These are phyloP conservation scores for Sciaenops ocellatus DNA, from an alignment of 2,797 vertebrate species.

Conservation along the genomic window DNA sequence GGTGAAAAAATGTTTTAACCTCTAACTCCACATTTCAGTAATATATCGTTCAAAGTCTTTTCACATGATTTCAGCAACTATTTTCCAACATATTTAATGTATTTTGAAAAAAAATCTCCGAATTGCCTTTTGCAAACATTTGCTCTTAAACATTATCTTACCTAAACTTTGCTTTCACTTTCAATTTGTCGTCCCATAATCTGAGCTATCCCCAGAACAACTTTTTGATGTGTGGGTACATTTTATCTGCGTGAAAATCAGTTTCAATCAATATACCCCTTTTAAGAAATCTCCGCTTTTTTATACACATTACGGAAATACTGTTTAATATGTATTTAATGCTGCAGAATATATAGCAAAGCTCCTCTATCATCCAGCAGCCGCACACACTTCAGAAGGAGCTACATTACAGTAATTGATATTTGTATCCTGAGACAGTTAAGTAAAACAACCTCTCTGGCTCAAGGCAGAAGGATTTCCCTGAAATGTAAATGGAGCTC, in stretches of 20 bases:
- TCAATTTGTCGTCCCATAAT: not conserved
- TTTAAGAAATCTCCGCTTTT: not conserved
- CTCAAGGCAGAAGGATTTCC: constrained; percentile 74
- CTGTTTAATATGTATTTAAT: not conserved
- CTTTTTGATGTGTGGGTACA: not conserved
- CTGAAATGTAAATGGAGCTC: constrained; percentile 78
- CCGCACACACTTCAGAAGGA: constrained; percentile 41
- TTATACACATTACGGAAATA: not conserved
- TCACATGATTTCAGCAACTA: too few species aligned
- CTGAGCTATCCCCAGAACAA: not conserved
- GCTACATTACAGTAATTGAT: constrained; percentile 77
- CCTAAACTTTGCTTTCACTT: not conserved
- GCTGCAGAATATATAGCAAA: not conserved
- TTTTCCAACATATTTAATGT: too few species aligned
- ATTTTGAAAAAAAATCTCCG: too few species aligned
- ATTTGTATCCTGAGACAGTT: constrained; percentile 76
- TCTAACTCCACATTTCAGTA: too few species aligned
- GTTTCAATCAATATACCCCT: too few species aligned
- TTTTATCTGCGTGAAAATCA: not conserved
- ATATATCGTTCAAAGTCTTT: too few species aligned
- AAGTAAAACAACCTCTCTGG: constrained; percentile 79
- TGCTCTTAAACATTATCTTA: not conserved
- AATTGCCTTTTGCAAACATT: not conserved
- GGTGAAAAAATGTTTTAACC: too few species aligned
- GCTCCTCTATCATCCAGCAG: constrained; percentile 47